phyloP scores from a whole-genome alignment of 2,797 vertebrate genomes.

The Atherinosoma microstoma region DNA sequence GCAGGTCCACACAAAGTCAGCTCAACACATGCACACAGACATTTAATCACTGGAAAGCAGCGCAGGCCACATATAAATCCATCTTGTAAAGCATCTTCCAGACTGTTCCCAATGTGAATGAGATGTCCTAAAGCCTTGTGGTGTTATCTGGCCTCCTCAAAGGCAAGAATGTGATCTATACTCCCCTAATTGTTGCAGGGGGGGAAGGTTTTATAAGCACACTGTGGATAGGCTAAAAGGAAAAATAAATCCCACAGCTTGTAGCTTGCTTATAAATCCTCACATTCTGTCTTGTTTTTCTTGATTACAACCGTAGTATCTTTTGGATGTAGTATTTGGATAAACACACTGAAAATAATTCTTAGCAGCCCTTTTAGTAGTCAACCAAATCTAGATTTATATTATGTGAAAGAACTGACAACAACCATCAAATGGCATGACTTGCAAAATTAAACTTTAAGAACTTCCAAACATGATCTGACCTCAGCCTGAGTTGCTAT shows the following conservation, averaged over 20 bases:
- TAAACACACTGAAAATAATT: conserved; percentile 6
- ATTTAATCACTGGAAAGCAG: conserved; percentile 79
- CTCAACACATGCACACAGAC: conserved; percentile 82
- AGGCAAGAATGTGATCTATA: conserved; percentile 76
- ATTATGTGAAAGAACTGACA: conserved; percentile 1
- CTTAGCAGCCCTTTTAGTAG: neutral
- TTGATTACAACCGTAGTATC: conserved; percentile 17
- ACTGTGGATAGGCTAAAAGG: conserved; percentile 57
- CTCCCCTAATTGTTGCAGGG: conserved; percentile 71
- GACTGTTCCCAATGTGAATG: conserved; percentile 78
- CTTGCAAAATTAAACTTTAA: conserved; percentile 3
- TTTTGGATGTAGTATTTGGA: conserved; percentile 9
- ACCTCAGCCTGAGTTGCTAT: conserved; percentile 20
- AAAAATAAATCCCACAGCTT: conserved; percentile 69
- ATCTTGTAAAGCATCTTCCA: conserved; percentile 76
- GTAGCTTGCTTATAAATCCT: conserved; percentile 58
- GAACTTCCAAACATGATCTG: conserved; percentile 5
- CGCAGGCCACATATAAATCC: conserved; percentile 77
- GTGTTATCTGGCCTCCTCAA: conserved; percentile 64
- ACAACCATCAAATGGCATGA: neutral
- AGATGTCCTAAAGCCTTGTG: conserved; percentile 73
- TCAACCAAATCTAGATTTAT: conserved; percentile 3
- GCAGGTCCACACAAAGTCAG: conserved; percentile 69
- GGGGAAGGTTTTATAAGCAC: conserved; percentile 70
- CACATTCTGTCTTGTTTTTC: conserved; percentile 37